phyloP scores from a whole-genome alignment of 1,140 invertebrate species.

The Drosophila ironensis region DNA sequence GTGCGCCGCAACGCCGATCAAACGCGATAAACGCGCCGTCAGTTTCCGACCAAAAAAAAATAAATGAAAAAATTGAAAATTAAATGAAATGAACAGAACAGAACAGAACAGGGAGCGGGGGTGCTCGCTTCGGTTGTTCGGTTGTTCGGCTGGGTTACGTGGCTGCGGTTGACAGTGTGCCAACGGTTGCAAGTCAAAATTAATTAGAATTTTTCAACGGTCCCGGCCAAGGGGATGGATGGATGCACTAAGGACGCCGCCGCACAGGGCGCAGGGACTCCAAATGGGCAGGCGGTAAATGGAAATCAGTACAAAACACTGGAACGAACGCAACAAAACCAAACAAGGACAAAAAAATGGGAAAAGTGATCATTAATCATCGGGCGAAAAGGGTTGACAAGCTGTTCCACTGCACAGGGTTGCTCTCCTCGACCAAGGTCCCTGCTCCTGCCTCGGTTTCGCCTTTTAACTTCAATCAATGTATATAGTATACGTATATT shows the following conservation, averaged over 20 bases:
- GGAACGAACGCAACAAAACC: constrained; percentile 22
- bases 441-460: neutral
- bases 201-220: constrained; percentile 76
- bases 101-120: neutral
- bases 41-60: neutral
- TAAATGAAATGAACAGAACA: neutral
- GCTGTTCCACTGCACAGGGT: constrained; percentile 48
- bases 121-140: no score
- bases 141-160: constrained; percentile 30
- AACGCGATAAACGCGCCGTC: constrained; percentile 67
- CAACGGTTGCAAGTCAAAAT: constrained; percentile 79
- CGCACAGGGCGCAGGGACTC: no score
- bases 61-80: no score
- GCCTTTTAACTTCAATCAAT: no score
- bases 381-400: constrained; percentile 68
- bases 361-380: constrained; percentile 77
- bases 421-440: no score
- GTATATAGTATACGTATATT: no score
- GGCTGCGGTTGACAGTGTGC: constrained; percentile 73
- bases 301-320: constrained; percentile 75
- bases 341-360: constrained; percentile 8
- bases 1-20: constrained; percentile 70
- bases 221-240: constrained; percentile 7
- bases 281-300: constrained; percentile 40
- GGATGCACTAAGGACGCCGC: no score